Evolutionary conservation across 2,888 invertebrate species (phyloP).

Genomic region (Amphiduros pacificus): DNA sequence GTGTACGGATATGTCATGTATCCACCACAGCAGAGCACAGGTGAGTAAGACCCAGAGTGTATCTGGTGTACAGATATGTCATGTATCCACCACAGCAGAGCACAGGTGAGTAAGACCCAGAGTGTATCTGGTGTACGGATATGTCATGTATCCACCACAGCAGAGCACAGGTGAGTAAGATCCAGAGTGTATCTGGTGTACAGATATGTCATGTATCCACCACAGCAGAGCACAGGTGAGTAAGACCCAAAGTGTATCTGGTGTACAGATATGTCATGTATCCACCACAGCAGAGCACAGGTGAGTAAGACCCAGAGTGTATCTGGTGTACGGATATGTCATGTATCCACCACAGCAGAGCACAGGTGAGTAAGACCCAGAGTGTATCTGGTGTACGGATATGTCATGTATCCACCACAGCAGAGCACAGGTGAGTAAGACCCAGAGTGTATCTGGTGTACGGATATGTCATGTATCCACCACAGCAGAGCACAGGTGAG

Average conservation of each 20-base stretch:
- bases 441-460: too few species aligned
- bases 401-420: slow-evolving; percentile 46
- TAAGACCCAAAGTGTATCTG: too few species aligned
- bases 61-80: slow-evolving; percentile 89
- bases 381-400: too few species aligned
- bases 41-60: slow-evolving; percentile 77
- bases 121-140: slow-evolving; percentile 91
- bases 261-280: too few species aligned
- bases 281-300: slow-evolving; percentile 36
- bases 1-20: slow-evolving; percentile 78
- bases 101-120: slow-evolving; percentile 68
- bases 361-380: slow-evolving; percentile 10
- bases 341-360: slow-evolving; percentile 41
- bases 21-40: slow-evolving; percentile 36
- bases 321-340: too few species aligned
- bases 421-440: slow-evolving; percentile 16
- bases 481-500: slow-evolving; percentile 29
- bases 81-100: slow-evolving; percentile 42
- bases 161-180: slow-evolving; percentile 61
- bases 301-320: too few species aligned
- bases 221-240: slow-evolving; percentile 29
- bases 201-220: slow-evolving; percentile 68
- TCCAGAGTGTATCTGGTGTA: slow-evolving; percentile 94
- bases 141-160: slow-evolving; percentile 64
- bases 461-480: slow-evolving; percentile 48